Conservation (phyloP, 2,797 vertebrate genomes). For the Melanotaenia trifasciata region DNA sequence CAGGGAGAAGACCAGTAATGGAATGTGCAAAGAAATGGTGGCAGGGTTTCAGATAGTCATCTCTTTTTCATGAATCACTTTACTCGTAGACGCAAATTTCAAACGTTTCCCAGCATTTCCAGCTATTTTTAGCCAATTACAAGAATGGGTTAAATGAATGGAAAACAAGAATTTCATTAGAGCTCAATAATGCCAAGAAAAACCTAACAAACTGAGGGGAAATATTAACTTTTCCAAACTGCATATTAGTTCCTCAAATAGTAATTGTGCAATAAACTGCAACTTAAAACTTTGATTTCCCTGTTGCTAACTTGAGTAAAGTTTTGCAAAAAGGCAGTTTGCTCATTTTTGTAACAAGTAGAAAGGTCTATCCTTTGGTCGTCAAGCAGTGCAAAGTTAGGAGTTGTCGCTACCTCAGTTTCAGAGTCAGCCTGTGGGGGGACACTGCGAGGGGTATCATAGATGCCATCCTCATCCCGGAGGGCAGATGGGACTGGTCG, state of each 20-base stretch:
- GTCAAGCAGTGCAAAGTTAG: neutral
- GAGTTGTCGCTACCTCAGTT: slow-evolving; percentile 73
- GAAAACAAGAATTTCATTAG: neutral
- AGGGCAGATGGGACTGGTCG: slow-evolving; percentile 59
- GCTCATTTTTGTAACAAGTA: too few relatives aligned
- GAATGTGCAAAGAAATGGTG: slow-evolving; percentile 67
- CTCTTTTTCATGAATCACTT: slow-evolving; percentile 16
- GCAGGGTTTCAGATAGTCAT: slow-evolving; percentile 46
- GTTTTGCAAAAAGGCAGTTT: neutral
- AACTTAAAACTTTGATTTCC: neutral
- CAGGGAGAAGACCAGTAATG: slow-evolving; percentile 38
- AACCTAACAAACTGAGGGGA: neutral
- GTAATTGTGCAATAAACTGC: neutral
- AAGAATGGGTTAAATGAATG: neutral
- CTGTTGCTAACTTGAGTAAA: neutral
- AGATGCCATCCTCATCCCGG: slow-evolving; percentile 79
- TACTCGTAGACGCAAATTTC: slow-evolving; percentile 48
- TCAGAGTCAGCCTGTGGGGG: slow-evolving; percentile 72
- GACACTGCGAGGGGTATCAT: slow-evolving; percentile 83
- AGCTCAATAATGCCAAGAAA: too few relatives aligned
- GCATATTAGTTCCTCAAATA: neutral
- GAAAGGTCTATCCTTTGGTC: neutral
- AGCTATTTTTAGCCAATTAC: neutral
- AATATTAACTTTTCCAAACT: neutral
- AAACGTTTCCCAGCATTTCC: slow-evolving; percentile 16